Evolutionary conservation across 2,113 vertebrate genomes (phyloP).

Genomic region (Prinia subflava): DNA sequence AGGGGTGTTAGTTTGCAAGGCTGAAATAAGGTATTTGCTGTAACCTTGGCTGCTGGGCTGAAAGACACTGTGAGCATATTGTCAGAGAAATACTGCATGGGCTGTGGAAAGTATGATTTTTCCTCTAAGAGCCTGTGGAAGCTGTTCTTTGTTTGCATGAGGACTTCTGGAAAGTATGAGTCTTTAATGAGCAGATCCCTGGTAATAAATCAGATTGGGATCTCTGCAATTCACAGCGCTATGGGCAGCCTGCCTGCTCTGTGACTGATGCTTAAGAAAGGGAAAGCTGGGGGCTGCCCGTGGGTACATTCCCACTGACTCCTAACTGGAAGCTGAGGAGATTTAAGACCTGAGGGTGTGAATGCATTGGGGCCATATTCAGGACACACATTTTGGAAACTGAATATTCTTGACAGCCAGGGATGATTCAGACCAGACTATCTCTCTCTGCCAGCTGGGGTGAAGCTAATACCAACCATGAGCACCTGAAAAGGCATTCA

Average conservation of each 20-base stretch:
- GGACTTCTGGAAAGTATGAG: neutral
- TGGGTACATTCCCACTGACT: neutral
- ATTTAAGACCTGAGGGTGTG: neutral
- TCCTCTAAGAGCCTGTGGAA: neutral
- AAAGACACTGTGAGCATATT: neutral
- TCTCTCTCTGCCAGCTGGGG: neutral
- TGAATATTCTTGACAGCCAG: neutral
- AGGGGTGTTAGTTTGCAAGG: neutral
- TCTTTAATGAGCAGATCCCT: neutral
- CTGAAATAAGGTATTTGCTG: neutral
- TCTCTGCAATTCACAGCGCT: accelerated
- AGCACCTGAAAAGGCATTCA: neutral
- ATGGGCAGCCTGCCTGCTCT: neutral
- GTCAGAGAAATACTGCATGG: neutral
- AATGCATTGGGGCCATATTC: neutral
- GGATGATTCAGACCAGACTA: neutral
- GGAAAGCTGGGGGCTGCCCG: neutral
- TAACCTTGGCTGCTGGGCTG: neutral
- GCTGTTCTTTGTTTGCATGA: neutral
- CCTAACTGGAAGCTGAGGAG: neutral
- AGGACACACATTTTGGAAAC: neutral
- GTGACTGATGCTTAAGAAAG: neutral
- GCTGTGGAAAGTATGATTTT: neutral
- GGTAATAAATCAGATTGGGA: neutral
- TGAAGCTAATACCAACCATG: neutral